phyloP scores from a whole-genome alignment of 2,888 invertebrate genomes.

The Drosophila affinis region DNA sequence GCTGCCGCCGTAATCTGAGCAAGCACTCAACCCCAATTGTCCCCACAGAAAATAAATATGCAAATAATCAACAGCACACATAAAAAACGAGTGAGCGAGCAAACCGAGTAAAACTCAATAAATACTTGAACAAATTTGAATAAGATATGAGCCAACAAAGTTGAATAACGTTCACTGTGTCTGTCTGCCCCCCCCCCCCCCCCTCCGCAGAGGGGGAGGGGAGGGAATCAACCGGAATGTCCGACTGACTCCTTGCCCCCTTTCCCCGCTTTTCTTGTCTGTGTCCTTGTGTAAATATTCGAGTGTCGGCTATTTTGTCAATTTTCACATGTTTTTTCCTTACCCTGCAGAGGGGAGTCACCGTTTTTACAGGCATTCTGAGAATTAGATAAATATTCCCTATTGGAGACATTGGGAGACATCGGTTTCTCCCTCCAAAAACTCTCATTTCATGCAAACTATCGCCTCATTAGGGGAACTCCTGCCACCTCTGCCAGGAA shows the following conservation, averaged over 20 bases:
- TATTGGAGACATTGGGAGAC: too few species aligned
- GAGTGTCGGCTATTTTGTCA: slow-evolving; percentile 51
- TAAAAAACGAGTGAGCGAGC: neutral
- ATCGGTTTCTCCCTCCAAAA: too few species aligned
- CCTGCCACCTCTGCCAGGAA: too few species aligned
- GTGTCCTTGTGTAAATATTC: slow-evolving; percentile 53
- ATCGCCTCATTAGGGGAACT: too few species aligned
- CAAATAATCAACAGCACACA: slow-evolving; percentile 6
- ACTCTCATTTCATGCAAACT: too few species aligned
- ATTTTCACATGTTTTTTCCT: slow-evolving; percentile 38
- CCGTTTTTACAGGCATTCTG: too few species aligned
- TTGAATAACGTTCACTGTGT: slow-evolving; percentile 23
- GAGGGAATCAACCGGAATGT: slow-evolving; percentile 13
- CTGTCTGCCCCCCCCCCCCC: too few species aligned
- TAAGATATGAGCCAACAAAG: slow-evolving; percentile 19
- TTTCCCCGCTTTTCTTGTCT: slow-evolving; percentile 3
- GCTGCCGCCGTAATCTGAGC: too few species aligned
- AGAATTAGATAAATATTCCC: too few species aligned
- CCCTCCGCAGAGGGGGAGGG: too few species aligned
- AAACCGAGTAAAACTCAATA: slow-evolving; percentile 3
- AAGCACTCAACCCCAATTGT: neutral
- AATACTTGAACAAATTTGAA: neutral
- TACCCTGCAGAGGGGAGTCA: too few species aligned
- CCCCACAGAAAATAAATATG: neutral
- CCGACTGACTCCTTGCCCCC: neutral